These are phyloP conservation scores for Apus apus DNA, from an alignment of 2,113 vertebrate genomes.

Conservation along the genomic window DNA sequence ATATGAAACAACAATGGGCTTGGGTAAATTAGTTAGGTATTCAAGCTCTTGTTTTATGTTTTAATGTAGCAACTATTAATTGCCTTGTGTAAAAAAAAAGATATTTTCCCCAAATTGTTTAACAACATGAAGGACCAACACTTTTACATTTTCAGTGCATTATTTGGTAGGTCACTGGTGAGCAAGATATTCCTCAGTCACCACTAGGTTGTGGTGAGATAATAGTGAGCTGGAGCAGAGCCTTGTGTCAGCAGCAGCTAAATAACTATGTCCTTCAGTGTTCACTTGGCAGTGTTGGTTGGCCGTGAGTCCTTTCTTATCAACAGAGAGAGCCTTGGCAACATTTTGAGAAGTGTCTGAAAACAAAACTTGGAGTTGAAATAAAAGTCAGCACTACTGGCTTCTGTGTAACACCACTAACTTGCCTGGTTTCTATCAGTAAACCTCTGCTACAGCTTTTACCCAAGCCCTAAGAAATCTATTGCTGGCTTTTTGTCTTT, in stretches of 20 bases:
- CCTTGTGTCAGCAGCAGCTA: not conserved
- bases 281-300: not conserved
- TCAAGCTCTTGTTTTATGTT: not conserved
- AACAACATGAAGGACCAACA: not conserved
- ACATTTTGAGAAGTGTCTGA: not conserved
- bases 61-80: not conserved
- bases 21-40: not conserved
- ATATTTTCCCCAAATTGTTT: not conserved
- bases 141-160: not conserved
- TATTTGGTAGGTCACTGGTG: not conserved
- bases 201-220: not conserved
- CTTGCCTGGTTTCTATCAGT: not conserved
- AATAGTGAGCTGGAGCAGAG: not conserved
- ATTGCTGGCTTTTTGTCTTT: not conserved
- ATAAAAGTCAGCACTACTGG: not conserved
- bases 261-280: not conserved
- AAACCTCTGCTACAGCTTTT: not conserved
- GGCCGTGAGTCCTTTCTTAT: not conserved
- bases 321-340: not conserved
- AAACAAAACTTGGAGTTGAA: not conserved
- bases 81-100: not conserved
- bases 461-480: not conserved
- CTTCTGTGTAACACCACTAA: not conserved
- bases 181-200: not conserved
- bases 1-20: not conserved